Conservation (phyloP, 2,888 invertebrate species). For the Xylocampa areola region DNA sequence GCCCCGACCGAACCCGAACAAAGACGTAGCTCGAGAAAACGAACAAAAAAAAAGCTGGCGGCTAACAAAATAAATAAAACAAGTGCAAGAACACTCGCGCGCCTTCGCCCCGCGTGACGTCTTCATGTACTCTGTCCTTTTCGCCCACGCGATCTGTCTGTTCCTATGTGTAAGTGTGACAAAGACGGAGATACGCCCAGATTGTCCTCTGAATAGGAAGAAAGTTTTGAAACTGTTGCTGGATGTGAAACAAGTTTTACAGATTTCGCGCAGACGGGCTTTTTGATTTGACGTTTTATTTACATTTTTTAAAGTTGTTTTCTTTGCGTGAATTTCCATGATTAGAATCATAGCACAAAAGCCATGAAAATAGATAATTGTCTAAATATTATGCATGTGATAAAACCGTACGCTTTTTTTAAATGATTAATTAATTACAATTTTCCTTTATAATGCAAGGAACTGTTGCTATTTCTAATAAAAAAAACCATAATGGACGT, state of each 20-base stretch:
- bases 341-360: constrained; percentile 18
- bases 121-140: constrained; percentile 85
- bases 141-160: constrained; percentile 72
- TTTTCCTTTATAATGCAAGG: no score
- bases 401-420: background rate
- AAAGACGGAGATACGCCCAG: constrained; percentile 72
- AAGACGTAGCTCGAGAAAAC: constrained; percentile 86
- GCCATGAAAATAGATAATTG: background rate
- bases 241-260: constrained; percentile 87
- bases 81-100: constrained; percentile 88
- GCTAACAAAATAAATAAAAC: constrained; percentile 87
- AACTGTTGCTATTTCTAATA: constrained; percentile 2
- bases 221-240: constrained; percentile 86
- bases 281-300: constrained; percentile 72
- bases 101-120: constrained; percentile 87
- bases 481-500: constrained; percentile 12
- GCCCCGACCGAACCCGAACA: constrained; percentile 80
- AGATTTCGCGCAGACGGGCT: constrained; percentile 85
- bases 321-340: constrained; percentile 11
- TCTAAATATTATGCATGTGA: background rate
- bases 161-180: constrained; percentile 64
- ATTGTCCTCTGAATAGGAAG: constrained; percentile 81
- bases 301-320: constrained; percentile 58
- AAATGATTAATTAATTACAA: no score
- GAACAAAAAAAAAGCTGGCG: constrained; percentile 75